Evolutionary conservation across 2,113 vertebrate genomes (phyloP), one percentile per base, ranked within the genome.

Genomic region (Trichechus manatus): DNA sequence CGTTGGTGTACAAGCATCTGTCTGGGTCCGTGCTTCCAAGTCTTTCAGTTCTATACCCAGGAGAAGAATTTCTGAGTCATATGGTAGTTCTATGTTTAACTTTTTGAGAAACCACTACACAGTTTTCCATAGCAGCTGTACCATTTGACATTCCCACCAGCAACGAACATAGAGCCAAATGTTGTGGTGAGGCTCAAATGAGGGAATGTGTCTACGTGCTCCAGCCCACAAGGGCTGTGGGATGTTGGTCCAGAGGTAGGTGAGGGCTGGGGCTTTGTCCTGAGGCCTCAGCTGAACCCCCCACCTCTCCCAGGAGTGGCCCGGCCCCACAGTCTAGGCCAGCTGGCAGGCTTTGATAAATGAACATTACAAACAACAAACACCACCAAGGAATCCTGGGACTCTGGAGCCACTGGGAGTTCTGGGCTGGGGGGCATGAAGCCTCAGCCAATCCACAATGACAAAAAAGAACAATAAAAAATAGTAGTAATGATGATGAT

Each of bases 321-420:
- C 68, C 1, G 2, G 42, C 15, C 1, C 3, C 42, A 59, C 84
- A 64, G 72, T 44, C 19, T 2, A 22, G 19, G 53, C 85, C 87
- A 83, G 95, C 91, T 96, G 94, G 59, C 53, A 33, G 88, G 64
- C 53, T 95, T 33, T 91, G 94, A 98, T 98, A 97, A 97, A 56
- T 23, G 42, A 81, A 9, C 31, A 20, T 66, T 56, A 80, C 31
- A 87, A 95, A 77, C 83, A 79, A 63, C 84, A 93, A 81, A 80
- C 74, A 63, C 15, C 79, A 63, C 77, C 56, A 11, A 63, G 39
- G n/a, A 0, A 5, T 6, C 15, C 61, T 2, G 1, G 50, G 42
- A 50, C 39, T 64, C 61, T 13, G 79, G 33, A 27, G 86, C 56
- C 22, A 3, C 22, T 6, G 25, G 33, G 27, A 70, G 50, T 20